Percentiles rank a stretch among this genome's conserved stretches.
Conservation (phyloP, 2,888 invertebrate genomes). For the Gari tellinella region DNA sequence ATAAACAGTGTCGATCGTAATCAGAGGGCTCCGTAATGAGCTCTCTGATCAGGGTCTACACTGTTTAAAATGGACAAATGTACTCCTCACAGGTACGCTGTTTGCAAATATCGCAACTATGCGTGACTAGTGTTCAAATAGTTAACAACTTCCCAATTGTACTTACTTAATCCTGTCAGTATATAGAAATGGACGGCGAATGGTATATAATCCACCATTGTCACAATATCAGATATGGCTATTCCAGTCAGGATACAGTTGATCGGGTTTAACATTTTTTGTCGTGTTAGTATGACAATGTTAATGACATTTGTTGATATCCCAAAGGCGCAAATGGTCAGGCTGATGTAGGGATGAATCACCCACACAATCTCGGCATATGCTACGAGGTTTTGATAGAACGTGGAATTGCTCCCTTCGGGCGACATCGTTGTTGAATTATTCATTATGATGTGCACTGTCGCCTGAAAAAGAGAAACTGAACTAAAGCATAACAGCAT, state of each 20-base stretch:
- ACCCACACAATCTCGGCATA: constrained; percentile 71
- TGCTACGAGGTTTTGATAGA: constrained; percentile 34
- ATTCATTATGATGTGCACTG: too few species aligned
- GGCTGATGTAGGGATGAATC: constrained; percentile 93
- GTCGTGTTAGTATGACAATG: constrained; percentile 92
- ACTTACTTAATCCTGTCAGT: constrained; percentile 60
- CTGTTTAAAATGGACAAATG: too few species aligned
- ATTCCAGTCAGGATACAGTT: constrained; percentile 94
- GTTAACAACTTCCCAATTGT: too few species aligned
- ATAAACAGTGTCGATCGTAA: too few species aligned
- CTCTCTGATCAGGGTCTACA: too few species aligned
- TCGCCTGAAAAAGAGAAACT: too few species aligned
- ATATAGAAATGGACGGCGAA: constrained; percentile 89
- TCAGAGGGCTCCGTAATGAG: too few species aligned
- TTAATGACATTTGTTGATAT: constrained; percentile 95
- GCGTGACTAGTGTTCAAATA: too few species aligned
- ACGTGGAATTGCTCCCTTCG: constrained; percentile 6
- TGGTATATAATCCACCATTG: constrained; percentile 95
- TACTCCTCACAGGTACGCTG: too few species aligned
- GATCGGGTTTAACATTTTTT: constrained; percentile 94
- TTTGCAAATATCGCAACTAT: too few species aligned
- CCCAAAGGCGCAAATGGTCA: constrained; percentile 95
- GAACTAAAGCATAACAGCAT: too few species aligned
- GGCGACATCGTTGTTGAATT: too few species aligned
- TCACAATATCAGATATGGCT: constrained; percentile 95